Percentiles rank a stretch among this genome's conserved stretches.
These are phyloP conservation scores for Panorpa germanica DNA, from an alignment of 2,888 invertebrate species.

Conservation along the genomic window DNA sequence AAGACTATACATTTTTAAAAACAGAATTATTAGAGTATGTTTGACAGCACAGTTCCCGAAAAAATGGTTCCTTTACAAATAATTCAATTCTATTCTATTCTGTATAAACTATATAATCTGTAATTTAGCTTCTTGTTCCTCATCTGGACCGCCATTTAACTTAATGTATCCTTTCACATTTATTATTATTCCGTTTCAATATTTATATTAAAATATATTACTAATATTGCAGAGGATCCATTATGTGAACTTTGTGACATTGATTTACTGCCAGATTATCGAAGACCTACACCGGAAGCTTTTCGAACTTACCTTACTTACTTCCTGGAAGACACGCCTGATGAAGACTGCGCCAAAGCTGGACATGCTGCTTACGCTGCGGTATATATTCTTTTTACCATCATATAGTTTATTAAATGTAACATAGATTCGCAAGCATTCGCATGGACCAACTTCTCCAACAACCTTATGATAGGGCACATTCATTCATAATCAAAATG, in stretches of 20 bases:
- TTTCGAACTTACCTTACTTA: constrained; percentile 49
- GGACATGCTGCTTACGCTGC: constrained; percentile 56
- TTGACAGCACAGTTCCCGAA: background rate
- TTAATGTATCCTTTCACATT: background rate
- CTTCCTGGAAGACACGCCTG: constrained; percentile 53
- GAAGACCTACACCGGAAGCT: constrained; percentile 35
- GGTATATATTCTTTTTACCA: constrained; percentile 21
- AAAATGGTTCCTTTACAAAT: constrained; percentile 1
- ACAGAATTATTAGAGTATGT: too few relatives aligned
- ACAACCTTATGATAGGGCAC: background rate
- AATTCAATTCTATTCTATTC: constrained; percentile 9
- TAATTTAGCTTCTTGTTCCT: constrained; percentile 16
- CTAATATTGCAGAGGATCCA: constrained; percentile 7
- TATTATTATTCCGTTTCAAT: background rate
- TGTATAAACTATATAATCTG: background rate
- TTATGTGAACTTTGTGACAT: constrained; percentile 24
- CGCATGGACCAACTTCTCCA: background rate
- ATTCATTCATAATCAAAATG: background rate
- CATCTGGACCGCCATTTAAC: background rate
- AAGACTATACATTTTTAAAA: too few relatives aligned
- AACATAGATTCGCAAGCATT: constrained; percentile 1
- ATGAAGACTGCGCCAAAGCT: constrained; percentile 50
- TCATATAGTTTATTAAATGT: background rate
- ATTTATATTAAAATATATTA: constrained; percentile 1
- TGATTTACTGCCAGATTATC: too few relatives aligned